Evolutionary conservation across 1,140 invertebrate species (phyloP).

Genomic region (Dysdera silvatica): DNA sequence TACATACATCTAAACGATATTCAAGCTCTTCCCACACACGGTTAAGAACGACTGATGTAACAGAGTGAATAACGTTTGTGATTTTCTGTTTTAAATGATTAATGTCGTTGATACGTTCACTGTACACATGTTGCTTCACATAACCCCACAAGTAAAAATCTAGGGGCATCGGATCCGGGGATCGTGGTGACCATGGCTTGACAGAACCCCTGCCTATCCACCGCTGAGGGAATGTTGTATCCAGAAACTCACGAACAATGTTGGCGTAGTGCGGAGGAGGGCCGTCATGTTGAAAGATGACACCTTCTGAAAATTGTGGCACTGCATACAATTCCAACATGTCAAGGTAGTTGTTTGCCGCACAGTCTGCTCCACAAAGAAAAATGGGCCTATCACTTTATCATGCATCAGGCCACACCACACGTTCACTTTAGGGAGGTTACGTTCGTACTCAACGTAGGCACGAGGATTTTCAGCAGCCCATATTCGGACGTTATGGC

Average conservation of each 20-base stretch:
- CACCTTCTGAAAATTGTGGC: neutral
- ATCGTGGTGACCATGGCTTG: constrained; percentile 28
- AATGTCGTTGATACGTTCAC: too few relatives aligned
- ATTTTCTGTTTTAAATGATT: too few relatives aligned
- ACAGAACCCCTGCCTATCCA: neutral
- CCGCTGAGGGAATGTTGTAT: neutral
- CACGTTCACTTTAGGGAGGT: constrained; percentile 21
- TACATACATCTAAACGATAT: too few relatives aligned
- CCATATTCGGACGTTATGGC: constrained; percentile 24
- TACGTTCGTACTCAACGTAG: constrained; percentile 5
- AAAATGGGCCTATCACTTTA: constrained; percentile 14
- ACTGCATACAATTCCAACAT: constrained; percentile 11
- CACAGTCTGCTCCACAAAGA: constrained; percentile 4
- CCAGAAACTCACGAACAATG: neutral
- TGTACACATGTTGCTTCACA: constrained; percentile 21
- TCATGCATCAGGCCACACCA: constrained; percentile 1
- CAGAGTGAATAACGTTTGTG: too few relatives aligned
- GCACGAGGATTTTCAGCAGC: constrained; percentile 9
- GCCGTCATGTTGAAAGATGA: constrained; percentile 2
- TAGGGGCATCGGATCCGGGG: constrained; percentile 30
- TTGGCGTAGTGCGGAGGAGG: neutral
- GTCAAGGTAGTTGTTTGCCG: constrained; percentile 12
- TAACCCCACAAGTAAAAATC: constrained; percentile 33
- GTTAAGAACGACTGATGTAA: too few relatives aligned
- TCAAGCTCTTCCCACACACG: too few relatives aligned